phyloP scores from a whole-genome alignment of 2,797 vertebrate species.

The Falco biarmicus region DNA sequence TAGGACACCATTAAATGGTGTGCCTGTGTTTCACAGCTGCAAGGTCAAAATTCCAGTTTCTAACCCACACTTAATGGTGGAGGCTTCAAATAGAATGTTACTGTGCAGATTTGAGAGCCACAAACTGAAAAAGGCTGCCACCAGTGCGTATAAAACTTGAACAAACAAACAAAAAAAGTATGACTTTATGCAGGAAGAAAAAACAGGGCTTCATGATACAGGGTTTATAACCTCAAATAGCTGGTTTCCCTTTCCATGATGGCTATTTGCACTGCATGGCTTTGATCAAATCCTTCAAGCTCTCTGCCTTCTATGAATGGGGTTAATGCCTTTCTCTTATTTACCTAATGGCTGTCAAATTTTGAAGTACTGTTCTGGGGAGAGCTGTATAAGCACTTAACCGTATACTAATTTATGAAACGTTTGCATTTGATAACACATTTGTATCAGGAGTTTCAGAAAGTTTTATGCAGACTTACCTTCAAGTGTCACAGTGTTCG shows the following conservation, averaged over 20 bases:
- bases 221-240: not conserved
- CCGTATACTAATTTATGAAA: not conserved
- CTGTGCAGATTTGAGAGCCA: not conserved
- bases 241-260: not conserved
- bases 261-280: not conserved
- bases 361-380: not conserved
- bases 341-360: not conserved
- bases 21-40: not conserved
- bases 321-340: not conserved
- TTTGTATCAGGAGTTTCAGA: not conserved
- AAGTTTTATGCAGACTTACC: not conserved
- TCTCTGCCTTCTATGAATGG: not conserved
- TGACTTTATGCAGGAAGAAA: not conserved
- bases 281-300: not conserved
- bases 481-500: not conserved
- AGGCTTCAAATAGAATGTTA: not conserved
- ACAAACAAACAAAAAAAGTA: not conserved
- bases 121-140: not conserved
- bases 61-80: not conserved
- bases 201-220: accelerated
- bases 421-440: not conserved
- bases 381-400: not conserved
- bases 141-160: not conserved
- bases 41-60: not conserved
- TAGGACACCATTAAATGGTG: not conserved